phyloP scores from a whole-genome alignment of 30 jellyfish, hydroid and myxozoan species.

The Aurelia aurita region DNA sequence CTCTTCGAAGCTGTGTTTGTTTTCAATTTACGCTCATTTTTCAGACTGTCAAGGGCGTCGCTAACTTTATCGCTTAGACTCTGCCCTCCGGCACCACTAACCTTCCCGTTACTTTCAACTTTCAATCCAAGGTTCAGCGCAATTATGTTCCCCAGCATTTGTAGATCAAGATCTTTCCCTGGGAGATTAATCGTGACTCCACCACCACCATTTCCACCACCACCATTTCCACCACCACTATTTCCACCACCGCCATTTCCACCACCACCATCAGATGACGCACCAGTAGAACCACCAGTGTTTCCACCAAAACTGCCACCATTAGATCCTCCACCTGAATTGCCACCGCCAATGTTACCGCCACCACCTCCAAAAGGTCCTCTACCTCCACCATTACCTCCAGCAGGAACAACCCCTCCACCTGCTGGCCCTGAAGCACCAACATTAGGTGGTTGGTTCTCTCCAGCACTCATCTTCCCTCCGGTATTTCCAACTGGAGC shows the following conservation, averaged over 20 bases:
- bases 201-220: constrained; percentile 29
- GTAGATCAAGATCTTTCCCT: constrained; percentile 38
- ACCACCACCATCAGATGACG: neutral
- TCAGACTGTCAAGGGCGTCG: constrained; percentile 44
- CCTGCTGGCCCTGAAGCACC: constrained; percentile 40
- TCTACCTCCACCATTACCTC: constrained; percentile 28
- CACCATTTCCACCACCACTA: constrained; percentile 5
- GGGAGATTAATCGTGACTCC: constrained; percentile 19
- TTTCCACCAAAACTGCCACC: constrained; percentile 45
- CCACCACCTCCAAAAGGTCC: constrained; percentile 38
- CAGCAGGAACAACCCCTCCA: constrained; percentile 32
- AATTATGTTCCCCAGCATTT: constrained; percentile 40
- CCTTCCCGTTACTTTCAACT: constrained; percentile 46
- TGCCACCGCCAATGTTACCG: constrained; percentile 2
- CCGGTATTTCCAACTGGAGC: constrained; percentile 35
- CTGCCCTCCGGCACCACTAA: constrained; percentile 37
- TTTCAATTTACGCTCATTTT: constrained; percentile 33
- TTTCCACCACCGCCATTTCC: constrained; percentile 25
- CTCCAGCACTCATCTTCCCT: constrained; percentile 30
- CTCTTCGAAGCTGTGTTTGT: constrained; percentile 65
- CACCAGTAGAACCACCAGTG: constrained; percentile 7
- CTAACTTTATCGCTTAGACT: constrained; percentile 28
- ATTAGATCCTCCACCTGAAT: constrained; percentile 23
- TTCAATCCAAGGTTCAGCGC: constrained; percentile 59
- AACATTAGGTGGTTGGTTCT: constrained; percentile 27